Base-by-base conservation (phyloP, 2,888 invertebrate species). In the Dermolepida albohirtum region DNA sequence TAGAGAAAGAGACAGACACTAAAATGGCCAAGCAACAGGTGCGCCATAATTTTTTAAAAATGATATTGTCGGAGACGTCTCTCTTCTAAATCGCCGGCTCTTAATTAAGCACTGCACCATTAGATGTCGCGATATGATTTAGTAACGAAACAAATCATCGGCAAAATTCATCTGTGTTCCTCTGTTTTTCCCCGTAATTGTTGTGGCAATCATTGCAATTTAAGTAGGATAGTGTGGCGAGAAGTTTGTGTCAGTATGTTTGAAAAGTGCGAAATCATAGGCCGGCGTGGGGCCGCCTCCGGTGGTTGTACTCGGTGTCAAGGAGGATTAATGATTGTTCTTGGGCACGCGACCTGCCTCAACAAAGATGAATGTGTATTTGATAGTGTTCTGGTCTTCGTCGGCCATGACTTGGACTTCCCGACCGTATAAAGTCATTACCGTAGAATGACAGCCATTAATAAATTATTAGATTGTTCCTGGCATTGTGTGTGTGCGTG, bases 331-430 rank as follows among this genome's bases (percentile, higher is more conserved):
- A 74, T 74, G 73, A 74, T 73, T 72, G 72, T 71, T 71, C 69
- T 71, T 70, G 64, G 71, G 74, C 76, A 77, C 77, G 76, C 77
- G 77, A 77, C 77, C 77, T 77, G 74, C 77, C 77, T 75, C 75
- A 77, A 77, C 76, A 69, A 75, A 77, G 77, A 77, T 77, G 75
- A 76, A 77, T 77, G 77, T 74, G 70, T 74, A 74, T 75, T 77
- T 76, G 77, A 76, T 77, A 76, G 76, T 75, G 71, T 65, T 69
- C 68, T 64, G 70, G 62, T 62, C 44, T 51, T 55, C 41, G 69
- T 66, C 73, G 74, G 68, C 73, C 75, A 76, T 76, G 76, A 77
- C 75, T 75, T 72, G 75, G 72, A 74, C 74, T 74, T 77, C 72
- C 72, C 71, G 65, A 65, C 70, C 65, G 67, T 67, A 76, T 76